Evolutionary conservation across 2,797 vertebrate genomes (phyloP).

Genomic region (Phrynocephalus guinanensis): DNA sequence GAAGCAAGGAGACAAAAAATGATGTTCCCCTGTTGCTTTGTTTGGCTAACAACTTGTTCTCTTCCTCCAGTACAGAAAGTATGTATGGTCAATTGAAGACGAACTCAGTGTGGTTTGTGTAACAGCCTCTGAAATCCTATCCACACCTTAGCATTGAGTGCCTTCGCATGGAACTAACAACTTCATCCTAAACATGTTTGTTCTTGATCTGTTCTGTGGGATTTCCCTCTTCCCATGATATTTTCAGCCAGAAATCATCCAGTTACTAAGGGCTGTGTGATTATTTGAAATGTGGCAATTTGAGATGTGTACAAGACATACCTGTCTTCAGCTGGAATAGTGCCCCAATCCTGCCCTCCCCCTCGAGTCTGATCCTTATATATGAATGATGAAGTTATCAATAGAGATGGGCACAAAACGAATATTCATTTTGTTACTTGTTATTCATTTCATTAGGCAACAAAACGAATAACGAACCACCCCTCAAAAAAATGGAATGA

Average conservation of each 20-base stretch:
- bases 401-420: no score
- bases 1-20: conserved; percentile 25
- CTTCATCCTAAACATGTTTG: neutral
- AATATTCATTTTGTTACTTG: no score
- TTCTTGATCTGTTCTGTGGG: neutral
- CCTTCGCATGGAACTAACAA: neutral
- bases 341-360: neutral
- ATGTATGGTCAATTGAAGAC: conserved; percentile 13
- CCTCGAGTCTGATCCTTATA: neutral
- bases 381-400: neutral
- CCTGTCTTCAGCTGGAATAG: neutral
- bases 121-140: neutral
- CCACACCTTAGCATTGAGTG: neutral
- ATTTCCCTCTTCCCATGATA: neutral
- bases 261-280: neutral
- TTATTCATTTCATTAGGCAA: no score
- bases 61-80: conserved; percentile 4
- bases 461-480: no score
- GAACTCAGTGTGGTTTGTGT: neutral
- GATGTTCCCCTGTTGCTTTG: conserved; percentile 19
- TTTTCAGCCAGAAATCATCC: neutral
- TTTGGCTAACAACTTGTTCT: conserved; percentile 14
- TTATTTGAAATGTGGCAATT: neutral
- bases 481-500: no score
- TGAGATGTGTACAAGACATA: neutral